Conservation (phyloP, 2,113 vertebrate species). For the Myotis brandtii region DNA sequence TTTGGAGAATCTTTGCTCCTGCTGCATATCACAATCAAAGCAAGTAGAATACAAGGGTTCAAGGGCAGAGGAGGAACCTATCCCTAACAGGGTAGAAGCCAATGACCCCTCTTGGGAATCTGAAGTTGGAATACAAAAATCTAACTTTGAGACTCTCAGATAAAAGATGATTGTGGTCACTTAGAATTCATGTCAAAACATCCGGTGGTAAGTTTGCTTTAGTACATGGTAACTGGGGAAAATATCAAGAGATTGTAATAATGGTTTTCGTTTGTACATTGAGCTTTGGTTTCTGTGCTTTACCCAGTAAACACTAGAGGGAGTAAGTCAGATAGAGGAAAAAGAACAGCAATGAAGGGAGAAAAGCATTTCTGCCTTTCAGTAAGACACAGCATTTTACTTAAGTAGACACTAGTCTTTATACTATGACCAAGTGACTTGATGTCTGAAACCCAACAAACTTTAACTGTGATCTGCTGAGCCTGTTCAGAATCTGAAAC, state of each 20-base stretch:
- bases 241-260: not conserved
- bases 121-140: slow-evolving; percentile 14
- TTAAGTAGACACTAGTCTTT: not conserved
- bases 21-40: slow-evolving; percentile 19
- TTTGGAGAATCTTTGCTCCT: not conserved
- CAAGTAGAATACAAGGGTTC: slow-evolving; percentile 42
- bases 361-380: slow-evolving; percentile 25
- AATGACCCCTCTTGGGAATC: not conserved
- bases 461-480: not conserved
- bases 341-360: not conserved
- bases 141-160: not conserved
- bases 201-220: slow-evolving; percentile 35
- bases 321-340: slow-evolving; percentile 59
- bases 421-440: not conserved
- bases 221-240: not conserved
- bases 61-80: slow-evolving; percentile 44
- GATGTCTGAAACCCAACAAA: slow-evolving; percentile 8
- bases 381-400: not conserved
- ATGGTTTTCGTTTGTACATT: slow-evolving; percentile 31
- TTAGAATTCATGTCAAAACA: not conserved
- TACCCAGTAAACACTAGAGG: slow-evolving; percentile 73
- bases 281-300: slow-evolving; percentile 65
- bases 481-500: slow-evolving; percentile 47
- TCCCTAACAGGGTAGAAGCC: slow-evolving; percentile 36
- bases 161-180: not conserved